phyloP scores from a whole-genome alignment of 2,797 vertebrate species.

The Eulemur albifrons region DNA sequence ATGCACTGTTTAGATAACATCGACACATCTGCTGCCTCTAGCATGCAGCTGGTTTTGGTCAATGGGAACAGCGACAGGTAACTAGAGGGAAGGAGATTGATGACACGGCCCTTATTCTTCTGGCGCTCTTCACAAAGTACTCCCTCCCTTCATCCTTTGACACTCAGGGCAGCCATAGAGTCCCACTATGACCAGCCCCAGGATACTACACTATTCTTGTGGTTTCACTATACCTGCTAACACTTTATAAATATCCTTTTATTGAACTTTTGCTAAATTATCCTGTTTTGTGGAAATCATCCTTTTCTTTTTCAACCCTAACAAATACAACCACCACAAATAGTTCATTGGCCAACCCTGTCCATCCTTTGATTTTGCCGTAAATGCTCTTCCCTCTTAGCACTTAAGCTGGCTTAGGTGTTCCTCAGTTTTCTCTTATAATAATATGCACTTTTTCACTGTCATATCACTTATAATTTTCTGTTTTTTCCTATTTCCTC shows the following conservation, averaged over 20 bases:
- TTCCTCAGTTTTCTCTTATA: not conserved
- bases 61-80: not conserved
- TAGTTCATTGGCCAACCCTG: not conserved
- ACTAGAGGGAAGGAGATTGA: not conserved
- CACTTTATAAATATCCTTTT: not conserved
- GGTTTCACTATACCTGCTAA: not conserved
- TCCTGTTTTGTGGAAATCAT: not conserved
- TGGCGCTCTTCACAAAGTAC: not conserved
- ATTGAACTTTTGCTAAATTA: not conserved
- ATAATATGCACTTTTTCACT: not conserved
- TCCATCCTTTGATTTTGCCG: not conserved
- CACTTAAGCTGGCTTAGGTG: not conserved
- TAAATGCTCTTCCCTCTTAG: not conserved
- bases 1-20: not conserved
- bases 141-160: not conserved
- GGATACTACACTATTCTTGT: not conserved
- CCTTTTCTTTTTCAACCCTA: not conserved
- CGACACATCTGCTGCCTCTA: fast-evolving
- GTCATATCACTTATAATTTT: not conserved
- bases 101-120: not conserved
- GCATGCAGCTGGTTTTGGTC: not conserved
- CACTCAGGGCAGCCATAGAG: not conserved
- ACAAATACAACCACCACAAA: not conserved
- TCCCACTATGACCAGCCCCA: not conserved
- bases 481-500: not conserved